Base-by-base conservation (phyloP, 2,797 vertebrate species). In the Crax fasciolata region DNA sequence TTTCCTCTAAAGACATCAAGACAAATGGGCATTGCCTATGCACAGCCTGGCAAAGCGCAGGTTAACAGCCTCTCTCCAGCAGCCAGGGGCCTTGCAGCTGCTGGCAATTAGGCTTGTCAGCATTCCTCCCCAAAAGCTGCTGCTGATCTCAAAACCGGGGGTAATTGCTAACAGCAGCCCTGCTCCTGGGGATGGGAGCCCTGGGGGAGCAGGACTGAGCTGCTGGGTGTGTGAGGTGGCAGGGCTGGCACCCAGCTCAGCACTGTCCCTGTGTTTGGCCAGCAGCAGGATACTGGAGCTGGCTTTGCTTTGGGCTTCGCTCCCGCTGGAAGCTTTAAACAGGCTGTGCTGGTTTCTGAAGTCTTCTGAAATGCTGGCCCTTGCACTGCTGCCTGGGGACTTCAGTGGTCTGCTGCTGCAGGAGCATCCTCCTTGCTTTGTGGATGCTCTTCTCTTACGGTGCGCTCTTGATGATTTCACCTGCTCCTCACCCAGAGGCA, bases 81-180 rank as follows among this genome's bases (percentile, higher is more conserved):
- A 81, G 66, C 55, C 28, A 30, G 65, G 67, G 25, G 46, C 61
- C 13, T 68, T 35, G 63, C 75, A 73, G 89, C 85, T 89, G 82
- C 85, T 85, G 79, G 84, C 87, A 94, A 82, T 95, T 93, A 87
- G 72, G 51, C 46, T 70, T 74, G 57, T 90, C 66, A 74, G 71
- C 39, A 8, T 63, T 87, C 54, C 24, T 75, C 49, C 83, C 76
- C 59, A 44, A 68, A 79, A 71, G 25, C 65, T 78, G 48, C 87
- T 91, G 87, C 81, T 84, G 79, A 32, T 83, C 63, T 65, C 24
- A 44, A 84, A 82, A 83, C 70, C 16, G 35, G 70, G 54, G 63
- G 43, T 85, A 74, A 77, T 80, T 82, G 72, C n/a, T 54, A 49
- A 54, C n/a, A 84, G 58, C 32, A 51, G 44, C 11, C 18, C 12